phyloP scores from a whole-genome alignment of 1,140 invertebrate genomes.

The Drosophila varians region DNA sequence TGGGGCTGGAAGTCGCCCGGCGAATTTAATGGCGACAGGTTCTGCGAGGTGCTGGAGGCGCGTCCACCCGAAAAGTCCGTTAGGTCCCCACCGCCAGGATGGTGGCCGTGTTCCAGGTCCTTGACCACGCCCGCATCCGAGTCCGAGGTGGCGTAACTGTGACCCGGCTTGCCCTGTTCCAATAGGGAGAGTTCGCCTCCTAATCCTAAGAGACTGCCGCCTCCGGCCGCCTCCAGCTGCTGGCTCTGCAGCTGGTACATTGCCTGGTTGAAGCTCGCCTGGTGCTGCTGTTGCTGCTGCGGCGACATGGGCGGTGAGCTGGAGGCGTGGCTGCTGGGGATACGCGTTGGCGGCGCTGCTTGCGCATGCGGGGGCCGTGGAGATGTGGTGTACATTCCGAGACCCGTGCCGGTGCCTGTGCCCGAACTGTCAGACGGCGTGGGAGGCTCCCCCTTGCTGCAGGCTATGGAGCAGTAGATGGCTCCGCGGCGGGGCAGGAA shows the following conservation, averaged over 20 bases:
- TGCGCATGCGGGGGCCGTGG: slow-evolving; percentile 75
- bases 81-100: slow-evolving; percentile 48
- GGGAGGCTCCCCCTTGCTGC: slow-evolving; percentile 94
- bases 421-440: slow-evolving; percentile 91
- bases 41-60: slow-evolving; percentile 72
- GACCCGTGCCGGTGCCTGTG: slow-evolving; percentile 84
- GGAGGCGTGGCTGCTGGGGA: slow-evolving; percentile 78
- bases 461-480: slow-evolving; percentile 97
- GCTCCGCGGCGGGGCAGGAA: slow-evolving; percentile 96
- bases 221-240: slow-evolving; percentile 66
- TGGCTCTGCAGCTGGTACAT: slow-evolving; percentile 83
- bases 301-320: slow-evolving; percentile 82
- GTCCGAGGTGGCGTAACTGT: slow-evolving; percentile 69
- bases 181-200: slow-evolving; percentile 40
- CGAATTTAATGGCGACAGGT: slow-evolving; percentile 73
- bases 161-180: slow-evolving; percentile 51
- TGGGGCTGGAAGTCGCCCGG: slow-evolving; percentile 76
- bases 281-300: slow-evolving; percentile 79
- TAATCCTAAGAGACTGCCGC: slow-evolving; percentile 28
- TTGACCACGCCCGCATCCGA: slow-evolving; percentile 77
- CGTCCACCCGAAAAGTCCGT: slow-evolving; percentile 74
- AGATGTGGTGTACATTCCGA: slow-evolving; percentile 45
- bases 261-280: slow-evolving; percentile 78
- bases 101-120: slow-evolving; percentile 62
- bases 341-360: slow-evolving; percentile 46